A percentile compares a stretch with the other conserved stretches of the same genome.
Conservation (phyloP, 2,888 invertebrate species). For the Perizoma flavofasciatum region DNA sequence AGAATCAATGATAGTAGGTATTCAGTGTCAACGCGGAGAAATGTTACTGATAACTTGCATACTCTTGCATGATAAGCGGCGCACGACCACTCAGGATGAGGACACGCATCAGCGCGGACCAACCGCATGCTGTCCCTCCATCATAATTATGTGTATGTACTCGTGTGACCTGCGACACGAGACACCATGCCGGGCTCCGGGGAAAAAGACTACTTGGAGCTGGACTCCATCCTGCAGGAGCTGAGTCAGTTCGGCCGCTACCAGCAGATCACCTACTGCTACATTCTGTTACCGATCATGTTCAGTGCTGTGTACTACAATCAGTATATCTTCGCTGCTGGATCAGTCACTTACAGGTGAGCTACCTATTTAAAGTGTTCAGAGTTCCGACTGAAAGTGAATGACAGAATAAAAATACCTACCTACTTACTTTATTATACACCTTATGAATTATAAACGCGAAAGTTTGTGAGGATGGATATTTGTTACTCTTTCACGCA, state of each 20-base stretch:
- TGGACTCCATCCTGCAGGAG: constrained; percentile 61
- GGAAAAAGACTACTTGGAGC: constrained; percentile 41
- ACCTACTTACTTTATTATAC: no score
- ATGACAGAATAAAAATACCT: no score
- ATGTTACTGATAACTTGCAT: no score
- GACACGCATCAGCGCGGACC: constrained; percentile 11
- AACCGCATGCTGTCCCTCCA: constrained; percentile 13
- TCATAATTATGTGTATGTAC: no score
- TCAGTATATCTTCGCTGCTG: constrained; percentile 80
- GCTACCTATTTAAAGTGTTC: not conserved
- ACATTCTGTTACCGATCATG: constrained; percentile 73
- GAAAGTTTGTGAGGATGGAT: no score
- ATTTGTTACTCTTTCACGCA: no score
- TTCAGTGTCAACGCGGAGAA: not conserved
- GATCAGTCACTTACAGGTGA: constrained; percentile 54
- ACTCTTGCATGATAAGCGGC: constrained; percentile 4
- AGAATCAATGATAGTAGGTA: not conserved
- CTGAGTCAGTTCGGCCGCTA: constrained; percentile 74
- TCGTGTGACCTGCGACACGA: not conserved
- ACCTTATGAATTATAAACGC: no score
- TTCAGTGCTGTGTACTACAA: constrained; percentile 73
- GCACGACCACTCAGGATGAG: constrained; percentile 11
- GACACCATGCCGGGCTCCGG: not conserved
- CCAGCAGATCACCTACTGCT: constrained; percentile 67
- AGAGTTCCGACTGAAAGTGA: no score